Base-by-base conservation (phyloP, 2,113 vertebrate species). In the Natator depressus region DNA sequence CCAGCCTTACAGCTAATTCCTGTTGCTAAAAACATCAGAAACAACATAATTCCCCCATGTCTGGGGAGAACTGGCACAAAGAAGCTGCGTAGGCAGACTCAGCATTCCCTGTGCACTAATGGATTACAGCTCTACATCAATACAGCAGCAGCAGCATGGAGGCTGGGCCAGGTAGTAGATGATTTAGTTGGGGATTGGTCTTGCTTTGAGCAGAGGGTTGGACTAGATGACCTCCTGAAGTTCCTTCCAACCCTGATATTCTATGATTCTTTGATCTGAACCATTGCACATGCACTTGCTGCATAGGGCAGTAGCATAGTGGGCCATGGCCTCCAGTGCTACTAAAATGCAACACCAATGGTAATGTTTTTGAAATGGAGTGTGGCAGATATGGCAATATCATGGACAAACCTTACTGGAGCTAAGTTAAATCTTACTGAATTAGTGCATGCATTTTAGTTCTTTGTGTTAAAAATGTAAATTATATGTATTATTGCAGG, bases 1-100 rank as follows among this genome's bases (percentile, higher is more conserved):
- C 97, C 96, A 94, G 94, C 83, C 95, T 95, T 88, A 20, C 96
- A n/a, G 75, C 89, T 78, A 31, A 92, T 94, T 90, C 90, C 95
- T 80, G 94, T 87, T 82, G 96, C 95, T 53, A 0, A 84, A 78
- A 47, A 89, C 92, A 96, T 88, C 94, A 50, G 90, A 91, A 91
- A 94, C 95, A 2, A 49, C 94, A 4, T 91, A 35, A 92, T 90
- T 95, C 92, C 93, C 75, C 75, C 16, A 25, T 47, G 38, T 42
- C 12, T 25, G 25, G 31, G 65, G n/a, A 72, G 20, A 20, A 47
- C 75, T 47, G 24, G 24, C 46, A 29, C 24, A 78, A 47, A 78
- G 75, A 78, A 78, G 25, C 75, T 78, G 38, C 25, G 38, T 47
- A 47, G 75, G 75, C 42, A 78, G 25, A 27, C 25, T 78, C 42